Conservation (phyloP, 2,888 invertebrate genomes). For the Argyresthia albistria region DNA sequence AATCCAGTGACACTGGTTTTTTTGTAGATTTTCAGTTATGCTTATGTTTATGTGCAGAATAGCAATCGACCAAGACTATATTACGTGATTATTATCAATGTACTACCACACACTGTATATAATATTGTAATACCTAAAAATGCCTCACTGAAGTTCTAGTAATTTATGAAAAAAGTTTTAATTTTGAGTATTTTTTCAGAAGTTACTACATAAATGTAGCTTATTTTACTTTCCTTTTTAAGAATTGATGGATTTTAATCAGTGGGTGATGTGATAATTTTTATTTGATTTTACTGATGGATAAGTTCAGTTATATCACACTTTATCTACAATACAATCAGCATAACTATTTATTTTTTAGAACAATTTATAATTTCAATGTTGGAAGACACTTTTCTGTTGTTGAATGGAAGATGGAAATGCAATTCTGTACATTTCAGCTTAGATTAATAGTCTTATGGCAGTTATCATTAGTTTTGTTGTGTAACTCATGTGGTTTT, state of each 20-base stretch:
- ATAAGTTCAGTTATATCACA: slow-evolving; percentile 44
- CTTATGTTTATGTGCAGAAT: neutral
- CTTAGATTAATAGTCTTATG: too few species aligned
- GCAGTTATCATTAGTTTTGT: too few species aligned
- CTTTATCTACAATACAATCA: slow-evolving; percentile 37
- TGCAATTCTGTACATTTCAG: too few species aligned
- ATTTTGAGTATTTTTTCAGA: slow-evolving; percentile 33
- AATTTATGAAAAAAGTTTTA: slow-evolving; percentile 23
- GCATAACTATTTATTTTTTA: slow-evolving; percentile 35
- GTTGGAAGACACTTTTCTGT: too few species aligned
- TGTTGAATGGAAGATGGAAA: too few species aligned
- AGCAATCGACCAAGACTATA: neutral
- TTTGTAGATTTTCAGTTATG: too few species aligned
- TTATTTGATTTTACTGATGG: slow-evolving; percentile 40
- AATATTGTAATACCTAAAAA: too few species aligned
- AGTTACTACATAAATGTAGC: slow-evolving; percentile 33
- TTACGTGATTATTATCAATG: too few species aligned
- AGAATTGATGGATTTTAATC: slow-evolving; percentile 37
- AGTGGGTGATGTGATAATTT: slow-evolving; percentile 32
- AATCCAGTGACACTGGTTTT: too few species aligned
- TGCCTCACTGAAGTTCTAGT: slow-evolving; percentile 5
- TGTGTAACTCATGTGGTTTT: too few species aligned
- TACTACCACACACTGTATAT: too few species aligned
- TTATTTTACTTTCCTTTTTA: slow-evolving; percentile 37
- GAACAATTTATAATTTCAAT: slow-evolving; percentile 23